Evolutionary conservation across 2,888 invertebrate genomes (phyloP).

Genomic region (Pristionchus entomophagus): DNA sequence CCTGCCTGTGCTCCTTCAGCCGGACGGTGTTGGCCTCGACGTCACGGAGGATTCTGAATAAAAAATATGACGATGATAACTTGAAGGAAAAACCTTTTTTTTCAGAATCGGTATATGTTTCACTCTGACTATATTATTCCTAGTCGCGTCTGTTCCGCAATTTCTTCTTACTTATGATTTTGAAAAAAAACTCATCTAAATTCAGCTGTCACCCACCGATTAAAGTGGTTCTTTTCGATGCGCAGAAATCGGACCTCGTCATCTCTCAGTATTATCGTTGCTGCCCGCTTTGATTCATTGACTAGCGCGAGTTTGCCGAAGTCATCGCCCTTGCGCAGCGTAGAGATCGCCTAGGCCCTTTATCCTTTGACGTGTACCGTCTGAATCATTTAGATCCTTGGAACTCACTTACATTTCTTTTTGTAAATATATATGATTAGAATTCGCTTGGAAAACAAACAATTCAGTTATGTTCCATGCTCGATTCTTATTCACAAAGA

Average conservation of each 20-base stretch:
- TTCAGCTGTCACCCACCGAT: slow-evolving; percentile 78
- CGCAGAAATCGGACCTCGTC: slow-evolving; percentile 88
- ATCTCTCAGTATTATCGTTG: slow-evolving; percentile 87
- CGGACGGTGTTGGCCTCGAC: slow-evolving; percentile 91
- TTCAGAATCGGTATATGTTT: no score
- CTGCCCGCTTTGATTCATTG: slow-evolving; percentile 88
- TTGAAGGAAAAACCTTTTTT: no score
- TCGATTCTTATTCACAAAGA: no score
- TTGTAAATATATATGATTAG: no score
- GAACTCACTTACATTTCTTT: no score
- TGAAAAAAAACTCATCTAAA: background rate
- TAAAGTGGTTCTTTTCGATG: slow-evolving; percentile 89
- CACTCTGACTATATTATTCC: background rate
- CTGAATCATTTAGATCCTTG: no score
- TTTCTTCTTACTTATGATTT: no score
- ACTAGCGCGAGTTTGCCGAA: slow-evolving; percentile 89
- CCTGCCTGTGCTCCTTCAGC: slow-evolving; percentile 88
- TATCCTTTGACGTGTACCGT: no score
- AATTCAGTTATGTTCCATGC: no score
- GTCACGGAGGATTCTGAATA: slow-evolving; percentile 79
- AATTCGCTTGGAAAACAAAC: no score
- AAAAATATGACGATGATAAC: background rate
- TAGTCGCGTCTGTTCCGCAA: background rate
- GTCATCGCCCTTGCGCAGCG: slow-evolving; percentile 88
- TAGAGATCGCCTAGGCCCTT: no score